Conservation (phyloP, 2,888 invertebrate genomes). For the Ochropleura leucogaster region DNA sequence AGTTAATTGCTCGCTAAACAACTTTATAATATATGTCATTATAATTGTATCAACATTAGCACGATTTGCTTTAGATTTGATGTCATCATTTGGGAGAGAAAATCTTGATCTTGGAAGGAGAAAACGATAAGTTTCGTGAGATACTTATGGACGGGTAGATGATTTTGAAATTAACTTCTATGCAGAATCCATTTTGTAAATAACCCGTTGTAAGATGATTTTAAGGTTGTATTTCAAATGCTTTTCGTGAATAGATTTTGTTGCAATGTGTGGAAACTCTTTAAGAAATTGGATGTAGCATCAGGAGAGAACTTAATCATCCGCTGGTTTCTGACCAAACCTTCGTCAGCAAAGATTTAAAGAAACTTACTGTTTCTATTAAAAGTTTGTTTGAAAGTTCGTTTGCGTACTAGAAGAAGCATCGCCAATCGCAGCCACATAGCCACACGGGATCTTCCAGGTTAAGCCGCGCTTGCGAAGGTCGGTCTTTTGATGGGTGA, state of each 20-base stretch:
- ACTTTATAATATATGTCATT: constrained; percentile 77
- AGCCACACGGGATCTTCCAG: no score
- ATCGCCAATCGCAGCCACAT: neutral
- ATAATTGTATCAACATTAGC: constrained; percentile 73
- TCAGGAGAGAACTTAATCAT: neutral
- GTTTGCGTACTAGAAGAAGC: neutral
- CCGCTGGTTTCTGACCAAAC: no score
- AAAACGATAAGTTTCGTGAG: neutral
- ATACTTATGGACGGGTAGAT: neutral
- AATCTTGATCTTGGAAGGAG: constrained; percentile 15
- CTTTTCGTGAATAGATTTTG: neutral
- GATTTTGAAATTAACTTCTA: neutral
- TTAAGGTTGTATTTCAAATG: neutral
- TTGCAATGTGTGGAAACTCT: neutral
- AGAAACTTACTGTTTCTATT: neutral
- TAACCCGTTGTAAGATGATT: no score
- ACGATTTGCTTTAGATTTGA: constrained; percentile 56
- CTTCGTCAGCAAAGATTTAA: neutral
- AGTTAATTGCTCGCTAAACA: constrained; percentile 79
- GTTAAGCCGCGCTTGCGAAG: no score
- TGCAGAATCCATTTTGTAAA: neutral
- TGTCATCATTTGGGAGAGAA: constrained; percentile 55
- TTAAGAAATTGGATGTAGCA: neutral
- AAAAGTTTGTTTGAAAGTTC: neutral
- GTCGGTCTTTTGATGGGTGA: no score